Conservation (phyloP, 2,113 vertebrate species). For the Anguilla rostrata region DNA sequence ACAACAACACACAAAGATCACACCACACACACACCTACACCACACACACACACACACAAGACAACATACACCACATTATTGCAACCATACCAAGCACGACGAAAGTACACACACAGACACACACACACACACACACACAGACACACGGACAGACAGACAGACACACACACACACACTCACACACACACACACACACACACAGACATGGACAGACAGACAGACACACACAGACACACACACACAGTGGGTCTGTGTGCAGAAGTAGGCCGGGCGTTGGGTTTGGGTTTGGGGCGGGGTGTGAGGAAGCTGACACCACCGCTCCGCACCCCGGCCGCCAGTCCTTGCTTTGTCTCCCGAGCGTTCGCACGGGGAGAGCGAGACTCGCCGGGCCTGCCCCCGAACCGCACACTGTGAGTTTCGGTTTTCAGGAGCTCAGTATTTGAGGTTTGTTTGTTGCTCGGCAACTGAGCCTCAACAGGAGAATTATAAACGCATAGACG, state of each 20-base stretch:
- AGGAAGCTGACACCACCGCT: constrained; percentile 30
- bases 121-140: no score
- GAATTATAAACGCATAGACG: no score
- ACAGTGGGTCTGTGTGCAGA: constrained; percentile 42
- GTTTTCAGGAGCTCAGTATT: background rate
- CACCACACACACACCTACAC: no score
- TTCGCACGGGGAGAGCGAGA: constrained; percentile 25
- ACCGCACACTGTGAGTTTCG: background rate
- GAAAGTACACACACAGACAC: no score
- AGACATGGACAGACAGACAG: no score
- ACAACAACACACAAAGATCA: no score
- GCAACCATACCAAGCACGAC: no score
- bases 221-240: constrained; percentile 2
- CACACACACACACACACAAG: constrained; percentile 26
- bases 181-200: constrained; percentile 15
- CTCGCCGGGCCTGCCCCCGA: constrained; percentile 1
- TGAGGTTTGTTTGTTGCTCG: no score
- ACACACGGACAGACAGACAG: no score
- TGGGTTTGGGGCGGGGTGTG: constrained; percentile 20
- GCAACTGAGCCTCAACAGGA: no score
- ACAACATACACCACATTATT: no score
- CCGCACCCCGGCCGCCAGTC: constrained; percentile 17
- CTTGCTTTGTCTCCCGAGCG: constrained; percentile 18
- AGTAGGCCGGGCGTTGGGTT: constrained; percentile 43
- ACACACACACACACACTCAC: no score